Conservation (phyloP, 2,888 invertebrate genomes). For the Drepanosiphum platanoidis region DNA sequence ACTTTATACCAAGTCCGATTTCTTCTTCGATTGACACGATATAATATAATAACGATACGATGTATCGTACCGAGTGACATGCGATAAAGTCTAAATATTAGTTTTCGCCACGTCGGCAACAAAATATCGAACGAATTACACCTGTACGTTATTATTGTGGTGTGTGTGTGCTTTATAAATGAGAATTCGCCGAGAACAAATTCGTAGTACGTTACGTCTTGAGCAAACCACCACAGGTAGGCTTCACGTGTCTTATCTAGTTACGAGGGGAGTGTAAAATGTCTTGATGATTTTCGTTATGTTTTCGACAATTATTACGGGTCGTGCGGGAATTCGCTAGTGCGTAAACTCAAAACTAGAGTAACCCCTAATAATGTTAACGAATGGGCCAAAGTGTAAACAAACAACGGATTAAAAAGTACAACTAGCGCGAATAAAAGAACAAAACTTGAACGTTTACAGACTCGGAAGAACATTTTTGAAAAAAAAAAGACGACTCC, state of each 20-base stretch:
- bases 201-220: background rate
- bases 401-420: background rate
- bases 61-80: background rate
- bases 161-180: background rate
- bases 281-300: background rate
- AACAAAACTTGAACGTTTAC: background rate
- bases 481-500: too few relatives aligned
- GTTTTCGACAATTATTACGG: background rate
- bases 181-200: background rate
- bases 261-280: conserved; percentile 4
- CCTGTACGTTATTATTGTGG: too few relatives aligned
- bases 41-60: background rate
- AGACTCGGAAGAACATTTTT: background rate
- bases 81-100: too few relatives aligned
- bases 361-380: background rate
- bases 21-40: background rate
- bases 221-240: background rate
- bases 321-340: background rate
- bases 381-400: background rate
- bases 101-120: too few relatives aligned
- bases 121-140: too few relatives aligned
- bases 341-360: background rate
- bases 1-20: background rate
- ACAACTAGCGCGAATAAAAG: background rate
- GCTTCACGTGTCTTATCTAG: background rate